Percentiles rank a stretch among this genome's conserved stretches.
These are phyloP conservation scores for Microctonus hyperodae DNA, from an alignment of 2,888 invertebrate species.

Conservation along the genomic window DNA sequence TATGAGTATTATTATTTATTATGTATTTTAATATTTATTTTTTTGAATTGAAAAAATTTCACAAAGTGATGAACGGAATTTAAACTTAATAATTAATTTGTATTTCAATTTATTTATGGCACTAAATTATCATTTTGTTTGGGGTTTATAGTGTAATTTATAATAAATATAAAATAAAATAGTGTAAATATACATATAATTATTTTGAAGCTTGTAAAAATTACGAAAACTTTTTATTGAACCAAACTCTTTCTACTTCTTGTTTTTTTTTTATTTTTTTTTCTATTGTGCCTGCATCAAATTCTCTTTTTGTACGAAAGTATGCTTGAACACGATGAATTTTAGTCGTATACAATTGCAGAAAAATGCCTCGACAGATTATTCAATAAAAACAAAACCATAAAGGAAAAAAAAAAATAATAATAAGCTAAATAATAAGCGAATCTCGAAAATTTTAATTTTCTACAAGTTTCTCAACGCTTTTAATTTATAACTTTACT, in stretches of 20 bases:
- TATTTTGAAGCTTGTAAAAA: no score
- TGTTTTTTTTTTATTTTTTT: neutral
- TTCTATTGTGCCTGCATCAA: neutral
- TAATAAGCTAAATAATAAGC: neutral
- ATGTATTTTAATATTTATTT: no score
- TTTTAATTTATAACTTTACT: conserved; percentile 5
- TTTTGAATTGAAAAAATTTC: no score
- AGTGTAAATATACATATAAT: no score
- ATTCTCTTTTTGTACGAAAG: neutral
- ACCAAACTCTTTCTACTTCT: neutral
- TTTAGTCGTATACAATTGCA: neutral
- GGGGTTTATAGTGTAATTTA: no score
- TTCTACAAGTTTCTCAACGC: neutral
- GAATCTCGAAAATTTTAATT: conserved; percentile 3
- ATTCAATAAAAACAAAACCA: neutral
- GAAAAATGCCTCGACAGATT: neutral
- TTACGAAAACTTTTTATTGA: conserved; percentile 21
- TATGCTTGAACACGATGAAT: neutral
- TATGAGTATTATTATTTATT: no score
- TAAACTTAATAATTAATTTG: no score
- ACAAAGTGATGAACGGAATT: no score
- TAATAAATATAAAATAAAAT: no score
- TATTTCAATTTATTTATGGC: no score
- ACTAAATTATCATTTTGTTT: no score
- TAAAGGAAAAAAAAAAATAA: neutral